Evolutionary conservation across 2,113 vertebrate genomes (phyloP).

Genomic region (Colossoma macropomum): DNA sequence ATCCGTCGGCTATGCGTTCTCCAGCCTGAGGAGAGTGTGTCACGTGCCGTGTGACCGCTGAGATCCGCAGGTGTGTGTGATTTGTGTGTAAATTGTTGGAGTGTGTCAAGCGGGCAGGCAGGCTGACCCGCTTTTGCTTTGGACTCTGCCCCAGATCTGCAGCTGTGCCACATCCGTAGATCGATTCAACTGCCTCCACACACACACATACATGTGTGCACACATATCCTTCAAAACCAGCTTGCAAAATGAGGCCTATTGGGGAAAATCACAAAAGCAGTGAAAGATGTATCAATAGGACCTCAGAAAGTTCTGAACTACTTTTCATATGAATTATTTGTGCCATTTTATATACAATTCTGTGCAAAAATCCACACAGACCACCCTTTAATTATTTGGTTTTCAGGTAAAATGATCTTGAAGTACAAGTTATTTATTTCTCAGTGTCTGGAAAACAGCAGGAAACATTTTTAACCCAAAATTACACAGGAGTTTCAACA

Average conservation of each 20-base stretch:
- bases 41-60: neutral
- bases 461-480: too few species aligned
- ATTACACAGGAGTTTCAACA: too few species aligned
- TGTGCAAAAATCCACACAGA: too few species aligned
- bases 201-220: neutral
- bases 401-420: too few species aligned
- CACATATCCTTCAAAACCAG: neutral
- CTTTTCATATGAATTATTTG: too few species aligned
- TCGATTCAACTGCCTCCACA: neutral
- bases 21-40: neutral
- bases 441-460: too few species aligned
- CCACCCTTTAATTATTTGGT: too few species aligned
- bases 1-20: neutral
- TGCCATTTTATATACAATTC: too few species aligned
- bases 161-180: neutral
- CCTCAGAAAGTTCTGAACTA: too few species aligned
- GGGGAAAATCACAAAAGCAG: neutral
- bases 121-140: constrained; percentile 13
- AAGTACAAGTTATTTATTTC: too few species aligned
- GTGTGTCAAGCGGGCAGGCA: neutral
- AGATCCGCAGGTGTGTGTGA: neutral
- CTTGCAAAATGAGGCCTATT: neutral
- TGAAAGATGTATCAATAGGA: too few species aligned
- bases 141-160: constrained; percentile 16
- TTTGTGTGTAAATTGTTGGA: neutral